A percentile compares a stretch with the other conserved stretches of the same genome.
phyloP scores from a whole-genome alignment of 2,797 vertebrate species.

The Sebastes iracundus region DNA sequence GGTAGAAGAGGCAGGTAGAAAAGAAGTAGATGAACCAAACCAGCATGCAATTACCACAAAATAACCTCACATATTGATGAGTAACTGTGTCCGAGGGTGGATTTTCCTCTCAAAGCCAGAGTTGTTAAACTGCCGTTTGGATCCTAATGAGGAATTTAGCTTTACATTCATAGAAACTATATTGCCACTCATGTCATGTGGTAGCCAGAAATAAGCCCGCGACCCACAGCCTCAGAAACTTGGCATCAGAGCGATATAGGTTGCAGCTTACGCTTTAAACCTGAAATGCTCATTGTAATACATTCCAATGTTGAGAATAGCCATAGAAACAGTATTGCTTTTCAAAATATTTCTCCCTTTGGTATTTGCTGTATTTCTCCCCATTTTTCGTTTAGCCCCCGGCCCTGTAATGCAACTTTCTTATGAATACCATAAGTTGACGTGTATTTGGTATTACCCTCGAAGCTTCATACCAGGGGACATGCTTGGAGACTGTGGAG shows the following conservation, averaged over 20 bases:
- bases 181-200: slow-evolving; percentile 45
- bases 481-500: slow-evolving; percentile 45
- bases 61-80: slow-evolving; percentile 13
- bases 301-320: slow-evolving; percentile 18
- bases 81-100: not conserved
- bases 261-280: slow-evolving; percentile 26
- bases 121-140: slow-evolving; percentile 39
- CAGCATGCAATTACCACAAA: slow-evolving; percentile 16
- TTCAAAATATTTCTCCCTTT: slow-evolving; percentile 24
- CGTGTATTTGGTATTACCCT: slow-evolving; percentile 55
- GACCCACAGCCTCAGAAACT: slow-evolving; percentile 9
- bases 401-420: slow-evolving; percentile 42
- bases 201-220: slow-evolving; percentile 32
- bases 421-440: slow-evolving; percentile 59
- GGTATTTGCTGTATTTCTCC: slow-evolving; percentile 33
- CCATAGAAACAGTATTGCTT: slow-evolving; percentile 36
- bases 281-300: slow-evolving; percentile 20
- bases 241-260: slow-evolving; percentile 9
- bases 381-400: slow-evolving; percentile 27
- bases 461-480: slow-evolving; percentile 43
- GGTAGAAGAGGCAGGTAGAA: not conserved
- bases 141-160: slow-evolving; percentile 26
- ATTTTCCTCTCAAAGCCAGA: slow-evolving; percentile 20
- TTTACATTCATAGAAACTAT: slow-evolving; percentile 44
- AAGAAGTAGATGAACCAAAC: slow-evolving; percentile 1